Conservation (phyloP, 1,140 invertebrate genomes). For the Drosophila lacteicornis region DNA sequence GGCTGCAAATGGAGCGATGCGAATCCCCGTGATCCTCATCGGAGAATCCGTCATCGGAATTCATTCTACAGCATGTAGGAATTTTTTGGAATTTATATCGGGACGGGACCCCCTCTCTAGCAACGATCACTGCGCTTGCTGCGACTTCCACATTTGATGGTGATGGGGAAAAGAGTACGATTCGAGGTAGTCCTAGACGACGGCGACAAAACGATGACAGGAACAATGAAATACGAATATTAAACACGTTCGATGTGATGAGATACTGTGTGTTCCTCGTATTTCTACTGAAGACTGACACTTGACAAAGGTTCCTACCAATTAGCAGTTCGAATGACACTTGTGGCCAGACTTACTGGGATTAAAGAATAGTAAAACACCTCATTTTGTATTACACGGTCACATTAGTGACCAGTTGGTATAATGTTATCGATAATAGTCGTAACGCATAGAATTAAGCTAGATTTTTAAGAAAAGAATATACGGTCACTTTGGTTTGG, state of each 20-base stretch:
- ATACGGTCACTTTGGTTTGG: too few relatives aligned
- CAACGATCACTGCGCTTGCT: slow-evolving; percentile 3
- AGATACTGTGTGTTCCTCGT: slow-evolving; percentile 54
- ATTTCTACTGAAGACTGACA: slow-evolving; percentile 50
- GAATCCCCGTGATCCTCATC: slow-evolving; percentile 94
- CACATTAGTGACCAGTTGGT: too few relatives aligned
- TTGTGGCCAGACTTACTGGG: not conserved
- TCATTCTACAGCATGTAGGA: slow-evolving; percentile 86
- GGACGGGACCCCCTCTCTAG: not conserved
- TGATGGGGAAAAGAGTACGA: not conserved
- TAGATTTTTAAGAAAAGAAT: too few relatives aligned
- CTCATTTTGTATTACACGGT: too few relatives aligned
- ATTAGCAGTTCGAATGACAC: slow-evolving; percentile 86
- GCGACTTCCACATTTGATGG: slow-evolving; percentile 23
- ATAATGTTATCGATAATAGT: too few relatives aligned
- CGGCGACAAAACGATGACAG: slow-evolving; percentile 3
- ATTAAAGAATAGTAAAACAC: too few relatives aligned
- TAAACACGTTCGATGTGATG: slow-evolving; percentile 42
- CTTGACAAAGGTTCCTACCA: slow-evolving; percentile 88
- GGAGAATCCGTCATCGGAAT: slow-evolving; percentile 94
- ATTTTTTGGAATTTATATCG: not conserved
- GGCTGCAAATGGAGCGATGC: slow-evolving; percentile 87
- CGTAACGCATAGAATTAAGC: too few relatives aligned
- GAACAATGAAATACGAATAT: slow-evolving; percentile 18
- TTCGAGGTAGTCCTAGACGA: not conserved